Evolutionary conservation across 2,888 invertebrate genomes (phyloP), one percentile per base, ranked within the genome.

Genomic region (Ethmia dodecea): DNA sequence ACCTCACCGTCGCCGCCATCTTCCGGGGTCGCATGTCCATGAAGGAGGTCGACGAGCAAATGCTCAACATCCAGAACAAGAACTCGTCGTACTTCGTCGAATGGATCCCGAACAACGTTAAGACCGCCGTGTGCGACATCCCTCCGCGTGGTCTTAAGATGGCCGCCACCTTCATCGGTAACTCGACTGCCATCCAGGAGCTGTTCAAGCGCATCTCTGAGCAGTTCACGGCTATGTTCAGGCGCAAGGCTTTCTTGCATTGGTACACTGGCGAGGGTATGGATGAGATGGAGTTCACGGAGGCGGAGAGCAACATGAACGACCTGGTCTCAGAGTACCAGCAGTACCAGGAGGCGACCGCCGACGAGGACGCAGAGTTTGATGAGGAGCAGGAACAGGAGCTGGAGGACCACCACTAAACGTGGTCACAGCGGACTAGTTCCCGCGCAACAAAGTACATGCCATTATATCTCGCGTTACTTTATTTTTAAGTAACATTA

Each of bases 241-340:
- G 97, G 68, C 91, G 97, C 66, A 97, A 96, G 88, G 97, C 97
- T 81, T 97, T 97, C 92, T 90, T 97, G 80, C 97, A 97, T 91
- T 97, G 97, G 97, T 97, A 97, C 89, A 97, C 95, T 14, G 97
- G 95, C 48, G 97, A 96, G 81, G 97, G 97, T 56, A 96, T 97
- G 96, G 96, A 97, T 78, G 96, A 96, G 84, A 96, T 97, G 96
- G 96, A 97, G 86, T 97, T 97, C 90, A 96, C 96, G 4, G 97
- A 97, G 79, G 97, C 93, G 2, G 92, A 95, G 88, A 95, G 95
- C 70, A 98, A 98, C 90, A 97, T 98, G 96, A 96, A 94, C 77
- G 94, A 95, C 67, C 77, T 95, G 73, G 94, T 95, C 5, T 94
- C 94, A 1, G 96, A 96, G 75, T 96, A 96, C 80, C 96, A 96